Evolutionary conservation across 2,797 vertebrate genomes (phyloP), one percentile per base, ranked within the genome.

Genomic region (Xiphorhynchus erythropygius): DNA sequence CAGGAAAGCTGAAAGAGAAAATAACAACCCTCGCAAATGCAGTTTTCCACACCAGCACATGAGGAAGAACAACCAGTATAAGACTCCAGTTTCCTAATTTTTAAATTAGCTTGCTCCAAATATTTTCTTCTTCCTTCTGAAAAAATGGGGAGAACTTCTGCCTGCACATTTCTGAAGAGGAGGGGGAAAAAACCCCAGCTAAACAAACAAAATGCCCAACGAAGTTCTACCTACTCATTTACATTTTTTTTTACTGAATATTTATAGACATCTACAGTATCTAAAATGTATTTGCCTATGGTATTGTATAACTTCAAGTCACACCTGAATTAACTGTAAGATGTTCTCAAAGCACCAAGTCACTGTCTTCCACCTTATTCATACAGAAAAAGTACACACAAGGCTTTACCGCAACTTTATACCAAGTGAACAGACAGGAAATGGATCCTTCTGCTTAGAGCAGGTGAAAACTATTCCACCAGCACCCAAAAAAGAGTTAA

Each of bases 321-420:
- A 32, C 1, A 21, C 12, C 62, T 5, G 5, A 63, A 42, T 25
- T 7, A 63, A 35, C 12, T 8, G 0, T 4, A 15, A 52, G 41
- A 15, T 11, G 6, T 15, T 49, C 23, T 7, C 18, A 73, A 52
- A 59, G 24, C 53, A 87, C 11, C 27, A 62, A 7, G 1, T 4
- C 39, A 17, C 15, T 4, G 0, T 11, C 52, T 24, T 59, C 5
- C 33, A 11, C 7, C 19, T 13, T 5, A 7, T 4, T 30, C 21
- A 19, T 30, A 7, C 25, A 3, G 7, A 39, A 60, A 47, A 2
- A 5, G 2, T 46, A 16, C 1, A 0, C 0, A 1, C 0, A 0
- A 8, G 9, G 8, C 50, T 35, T 52, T 46, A 65, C 11, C 59
- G 13, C 32, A 8, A 0, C 30, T 44, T 52, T 5, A 4, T 4